Percentiles rank a stretch among this genome's conserved stretches.
phyloP scores from a whole-genome alignment of 1,140 invertebrate species.

The Drosophila persimilis region DNA sequence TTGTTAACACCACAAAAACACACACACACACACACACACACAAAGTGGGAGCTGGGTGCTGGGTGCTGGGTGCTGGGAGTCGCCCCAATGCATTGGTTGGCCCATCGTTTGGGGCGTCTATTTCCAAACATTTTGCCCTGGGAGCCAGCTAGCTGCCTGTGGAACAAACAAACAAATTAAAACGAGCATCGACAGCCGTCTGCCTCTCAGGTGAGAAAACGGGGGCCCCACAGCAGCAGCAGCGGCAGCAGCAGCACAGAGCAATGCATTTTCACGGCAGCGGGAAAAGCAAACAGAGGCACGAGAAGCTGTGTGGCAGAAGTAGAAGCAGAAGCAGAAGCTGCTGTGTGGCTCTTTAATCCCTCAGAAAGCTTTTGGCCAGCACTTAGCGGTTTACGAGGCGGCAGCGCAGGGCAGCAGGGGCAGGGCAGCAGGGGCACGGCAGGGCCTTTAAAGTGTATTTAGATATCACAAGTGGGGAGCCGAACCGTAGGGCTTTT shows the following conservation, averaged over 20 bases:
- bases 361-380: slow-evolving; percentile 38
- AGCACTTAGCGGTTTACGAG: slow-evolving; percentile 57
- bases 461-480: slow-evolving; percentile 35
- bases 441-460: slow-evolving; percentile 15
- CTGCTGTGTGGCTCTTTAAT: slow-evolving; percentile 63
- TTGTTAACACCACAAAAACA: slow-evolving; percentile 65
- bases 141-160: slow-evolving; percentile 24
- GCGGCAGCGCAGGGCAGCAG: neutral
- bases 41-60: neutral
- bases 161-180: slow-evolving; percentile 80
- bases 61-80: too few species aligned
- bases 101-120: slow-evolving; percentile 33
- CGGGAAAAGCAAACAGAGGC: slow-evolving; percentile 62
- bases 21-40: slow-evolving; percentile 45
- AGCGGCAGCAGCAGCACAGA: neutral
- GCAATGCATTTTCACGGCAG: slow-evolving; percentile 62
- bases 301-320: slow-evolving; percentile 41
- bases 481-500: slow-evolving; percentile 6
- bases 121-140: slow-evolving; percentile 71
- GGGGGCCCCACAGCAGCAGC: slow-evolving; percentile 9
- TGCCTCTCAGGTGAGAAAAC: slow-evolving; percentile 69
- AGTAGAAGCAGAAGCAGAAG: slow-evolving; percentile 8
- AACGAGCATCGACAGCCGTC: slow-evolving; percentile 62
- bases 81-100: slow-evolving; percentile 1
- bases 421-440: too few species aligned